phyloP scores from a whole-genome alignment of 2,888 invertebrate genomes.

The Carcina quercana region DNA sequence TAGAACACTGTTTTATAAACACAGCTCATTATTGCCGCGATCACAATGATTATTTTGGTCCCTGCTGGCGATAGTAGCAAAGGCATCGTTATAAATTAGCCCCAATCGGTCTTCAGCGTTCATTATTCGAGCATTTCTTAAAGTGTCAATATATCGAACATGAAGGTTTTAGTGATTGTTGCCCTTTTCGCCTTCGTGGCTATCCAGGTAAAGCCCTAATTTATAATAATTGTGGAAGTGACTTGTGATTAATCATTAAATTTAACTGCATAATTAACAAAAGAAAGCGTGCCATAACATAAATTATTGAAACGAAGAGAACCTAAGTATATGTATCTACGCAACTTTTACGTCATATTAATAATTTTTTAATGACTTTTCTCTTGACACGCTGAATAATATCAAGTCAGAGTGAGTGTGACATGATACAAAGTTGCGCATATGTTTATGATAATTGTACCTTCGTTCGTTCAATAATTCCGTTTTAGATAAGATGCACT shows the following conservation, averaged over 20 bases:
- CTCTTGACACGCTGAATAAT: no score
- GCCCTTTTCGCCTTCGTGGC: constrained; percentile 50
- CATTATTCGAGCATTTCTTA: constrained; percentile 24
- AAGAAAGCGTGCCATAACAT: no score
- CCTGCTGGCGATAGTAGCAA: constrained; percentile 18
- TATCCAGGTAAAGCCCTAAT: constrained; percentile 38
- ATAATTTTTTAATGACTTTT: no score
- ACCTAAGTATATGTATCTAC: no score
- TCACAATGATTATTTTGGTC: constrained; percentile 39
- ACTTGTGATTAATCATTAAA: background rate
- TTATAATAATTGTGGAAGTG: constrained; percentile 2
- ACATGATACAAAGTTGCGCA: no score
- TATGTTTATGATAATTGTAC: no score
- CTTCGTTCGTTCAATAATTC: no score
- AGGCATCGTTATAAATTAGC: constrained; percentile 44
- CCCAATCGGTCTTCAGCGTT: constrained; percentile 15
- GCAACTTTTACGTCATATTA: no score
- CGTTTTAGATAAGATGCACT: no score
- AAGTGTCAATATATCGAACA: constrained; percentile 23
- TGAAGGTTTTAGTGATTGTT: constrained; percentile 44
- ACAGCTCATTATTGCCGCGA: constrained; percentile 30
- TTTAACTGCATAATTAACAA: background rate
- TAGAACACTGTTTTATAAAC: constrained; percentile 46
- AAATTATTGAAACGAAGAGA: no score
- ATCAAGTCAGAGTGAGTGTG: no score